Base-by-base conservation (phyloP, 2,888 invertebrate genomes). In the Trypoxylon attenuatum region DNA sequence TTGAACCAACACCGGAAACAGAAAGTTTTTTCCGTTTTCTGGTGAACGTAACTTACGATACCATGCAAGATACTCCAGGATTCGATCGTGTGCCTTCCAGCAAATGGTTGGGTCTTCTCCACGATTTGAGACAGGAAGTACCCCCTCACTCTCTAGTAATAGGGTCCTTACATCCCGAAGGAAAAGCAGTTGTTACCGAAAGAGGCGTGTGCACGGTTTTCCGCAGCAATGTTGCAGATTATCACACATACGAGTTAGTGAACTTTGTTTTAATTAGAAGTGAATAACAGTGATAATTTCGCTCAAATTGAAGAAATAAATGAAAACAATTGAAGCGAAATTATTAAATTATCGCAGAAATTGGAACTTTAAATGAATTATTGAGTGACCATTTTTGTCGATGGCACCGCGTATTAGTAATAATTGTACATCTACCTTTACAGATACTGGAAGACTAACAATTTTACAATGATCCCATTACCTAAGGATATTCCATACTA, bases 61-160 rank as follows among this genome's bases (percentile, higher is more conserved):
- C 74, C 2, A 72, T 76, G 50, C 8, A 10, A 0, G 1, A 62
- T 0, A 67, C 74, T 0, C 79, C 78, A 0, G 13, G 63, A 0
- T 79, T 71, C 53, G 64, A 68, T 1, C 62, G 19, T 0, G 71
- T 76, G 2, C 52, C 75, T 0, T 53, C 84, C 5, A 49, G 61
- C 2, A 59, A 73, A 19, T 84, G 81, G 81, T 43, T 82, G 22
- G 51, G 52, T 2, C 72, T 84, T 18, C 60, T 83, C 1, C 65
- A 75, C 54, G 81, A 83, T 22, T 60, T 82, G 13, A 72, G 71
- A 5, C 45, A 19, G 3, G 33, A 68, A 1, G 41, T 79, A 15
- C 13, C 29, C 1, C 18, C 5, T 13, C 19, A 55, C 2, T 0
- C 29, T 2, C n/a, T 53, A 33, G 29, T 15, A 4, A 41, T 25